Percentiles rank a stretch among this genome's conserved stretches.
Evolutionary conservation across 2,113 vertebrate genomes (phyloP).

Genomic region (Dicerorhinus sumatrensis): DNA sequence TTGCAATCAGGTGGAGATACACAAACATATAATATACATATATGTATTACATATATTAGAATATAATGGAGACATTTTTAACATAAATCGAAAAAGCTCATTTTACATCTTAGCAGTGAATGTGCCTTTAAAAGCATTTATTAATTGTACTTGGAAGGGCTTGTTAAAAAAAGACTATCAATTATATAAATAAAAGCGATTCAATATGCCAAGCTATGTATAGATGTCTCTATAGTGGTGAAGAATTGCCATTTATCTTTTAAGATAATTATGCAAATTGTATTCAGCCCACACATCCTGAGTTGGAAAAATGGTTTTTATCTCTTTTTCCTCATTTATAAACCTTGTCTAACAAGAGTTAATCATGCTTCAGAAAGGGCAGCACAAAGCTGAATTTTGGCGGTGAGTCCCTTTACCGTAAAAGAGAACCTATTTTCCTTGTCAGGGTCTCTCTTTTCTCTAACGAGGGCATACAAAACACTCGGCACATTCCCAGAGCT

Average conservation of each 20-base stretch:
- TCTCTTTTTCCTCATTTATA: slow-evolving; percentile 54
- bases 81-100: not conserved
- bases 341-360: not conserved
- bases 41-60: not conserved
- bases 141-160: slow-evolving; percentile 1
- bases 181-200: slow-evolving; percentile 61
- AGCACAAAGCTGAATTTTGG: not conserved
- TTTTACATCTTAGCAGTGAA: not conserved
- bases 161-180: slow-evolving; percentile 44
- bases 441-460: not conserved
- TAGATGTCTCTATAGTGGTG: not conserved
- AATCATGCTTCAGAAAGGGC: not conserved
- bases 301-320: not conserved
- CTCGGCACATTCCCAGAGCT: slow-evolving; percentile 52
- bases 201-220: slow-evolving; percentile 44
- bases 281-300: not conserved
- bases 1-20: not conserved
- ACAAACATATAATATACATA: not conserved
- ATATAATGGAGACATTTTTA: slow-evolving; percentile 24
- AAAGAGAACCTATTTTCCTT: not conserved
- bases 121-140: slow-evolving; percentile 53
- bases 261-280: slow-evolving; percentile 62
- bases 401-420: not conserved
- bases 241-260: slow-evolving; percentile 65
- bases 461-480: slow-evolving; percentile 54